Percentiles rank a stretch among this genome's conserved stretches.
Conservation (phyloP, 2,113 vertebrate species). For the Scomber colias region DNA sequence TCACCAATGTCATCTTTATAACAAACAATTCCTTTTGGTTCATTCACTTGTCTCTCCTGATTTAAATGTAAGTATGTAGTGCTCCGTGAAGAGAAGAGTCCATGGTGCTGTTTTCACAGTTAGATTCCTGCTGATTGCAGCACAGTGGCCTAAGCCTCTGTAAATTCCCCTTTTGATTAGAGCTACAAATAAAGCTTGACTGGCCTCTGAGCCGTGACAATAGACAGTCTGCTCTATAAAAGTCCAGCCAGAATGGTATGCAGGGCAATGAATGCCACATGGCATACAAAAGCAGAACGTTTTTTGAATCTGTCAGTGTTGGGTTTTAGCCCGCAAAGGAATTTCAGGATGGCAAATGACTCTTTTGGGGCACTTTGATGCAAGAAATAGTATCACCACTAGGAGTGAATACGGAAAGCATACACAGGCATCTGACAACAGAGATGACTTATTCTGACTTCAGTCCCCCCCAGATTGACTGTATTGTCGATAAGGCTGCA, state of each 20-base stretch:
- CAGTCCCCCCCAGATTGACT: too few species aligned
- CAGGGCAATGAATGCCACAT: slow-evolving; percentile 45
- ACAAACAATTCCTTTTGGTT: too few species aligned
- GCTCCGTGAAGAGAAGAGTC: background rate
- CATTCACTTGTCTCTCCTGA: too few species aligned
- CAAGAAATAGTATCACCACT: background rate
- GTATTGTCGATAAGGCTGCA: too few species aligned
- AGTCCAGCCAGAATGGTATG: slow-evolving; percentile 56
- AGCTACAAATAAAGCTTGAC: slow-evolving; percentile 54
- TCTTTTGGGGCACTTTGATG: background rate
- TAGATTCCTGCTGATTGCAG: slow-evolving; percentile 51
- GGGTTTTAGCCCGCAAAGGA: background rate
- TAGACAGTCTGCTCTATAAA: slow-evolving; percentile 46
- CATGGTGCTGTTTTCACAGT: slow-evolving; percentile 2
- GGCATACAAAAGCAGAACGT: slow-evolving; percentile 37
- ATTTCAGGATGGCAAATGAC: background rate
- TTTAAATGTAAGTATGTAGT: background rate
- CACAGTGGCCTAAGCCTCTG: slow-evolving; percentile 23
- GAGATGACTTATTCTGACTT: too few species aligned
- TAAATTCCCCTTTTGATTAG: slow-evolving; percentile 64
- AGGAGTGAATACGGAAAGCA: too few species aligned
- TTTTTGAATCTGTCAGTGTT: slow-evolving; percentile 31
- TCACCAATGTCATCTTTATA: too few species aligned
- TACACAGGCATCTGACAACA: too few species aligned
- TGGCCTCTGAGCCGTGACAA: slow-evolving; percentile 59